Evolutionary conservation across 1,140 invertebrate genomes (phyloP).

Genomic region (Charaxes varanes): DNA sequence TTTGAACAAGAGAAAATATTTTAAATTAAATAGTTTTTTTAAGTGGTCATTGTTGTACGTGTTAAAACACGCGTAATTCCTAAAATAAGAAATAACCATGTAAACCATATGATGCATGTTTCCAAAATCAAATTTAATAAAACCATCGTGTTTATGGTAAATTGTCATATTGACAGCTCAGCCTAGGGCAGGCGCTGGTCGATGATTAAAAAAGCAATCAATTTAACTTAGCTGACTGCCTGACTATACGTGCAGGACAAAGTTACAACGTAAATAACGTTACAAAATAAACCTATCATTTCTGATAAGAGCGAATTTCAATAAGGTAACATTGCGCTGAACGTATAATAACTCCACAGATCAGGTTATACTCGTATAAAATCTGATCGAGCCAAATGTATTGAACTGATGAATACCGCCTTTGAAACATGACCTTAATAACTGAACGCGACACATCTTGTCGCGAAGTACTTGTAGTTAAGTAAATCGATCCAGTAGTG

Average conservation of each 20-base stretch:
- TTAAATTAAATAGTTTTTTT: too few relatives aligned
- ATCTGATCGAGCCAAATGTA: slow-evolving; percentile 66
- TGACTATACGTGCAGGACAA: not conserved
- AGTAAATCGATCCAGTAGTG: slow-evolving; percentile 57
- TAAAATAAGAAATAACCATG: too few relatives aligned
- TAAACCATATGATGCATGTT: too few relatives aligned
- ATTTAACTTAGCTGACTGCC: not conserved
- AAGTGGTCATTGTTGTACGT: too few relatives aligned
- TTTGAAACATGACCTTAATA: slow-evolving; percentile 58
- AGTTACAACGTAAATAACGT: slow-evolving; percentile 4
- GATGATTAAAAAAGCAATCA: not conserved
- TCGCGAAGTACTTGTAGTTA: slow-evolving; percentile 60
- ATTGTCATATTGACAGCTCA: too few relatives aligned
- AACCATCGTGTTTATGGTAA: too few relatives aligned
- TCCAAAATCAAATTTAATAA: too few relatives aligned
- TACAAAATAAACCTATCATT: slow-evolving; percentile 9
- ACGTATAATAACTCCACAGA: slow-evolving; percentile 49
- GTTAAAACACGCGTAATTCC: too few relatives aligned
- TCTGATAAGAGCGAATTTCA: slow-evolving; percentile 8
- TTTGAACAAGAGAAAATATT: too few relatives aligned
- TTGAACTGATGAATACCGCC: slow-evolving; percentile 66
- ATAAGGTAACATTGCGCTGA: slow-evolving; percentile 10
- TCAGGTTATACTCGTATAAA: slow-evolving; percentile 47
- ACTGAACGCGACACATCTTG: slow-evolving; percentile 46
- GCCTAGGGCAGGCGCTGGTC: not conserved